These are phyloP conservation scores for Seira ritae DNA, from an alignment of 2,888 invertebrate species.

Conservation along the genomic window DNA sequence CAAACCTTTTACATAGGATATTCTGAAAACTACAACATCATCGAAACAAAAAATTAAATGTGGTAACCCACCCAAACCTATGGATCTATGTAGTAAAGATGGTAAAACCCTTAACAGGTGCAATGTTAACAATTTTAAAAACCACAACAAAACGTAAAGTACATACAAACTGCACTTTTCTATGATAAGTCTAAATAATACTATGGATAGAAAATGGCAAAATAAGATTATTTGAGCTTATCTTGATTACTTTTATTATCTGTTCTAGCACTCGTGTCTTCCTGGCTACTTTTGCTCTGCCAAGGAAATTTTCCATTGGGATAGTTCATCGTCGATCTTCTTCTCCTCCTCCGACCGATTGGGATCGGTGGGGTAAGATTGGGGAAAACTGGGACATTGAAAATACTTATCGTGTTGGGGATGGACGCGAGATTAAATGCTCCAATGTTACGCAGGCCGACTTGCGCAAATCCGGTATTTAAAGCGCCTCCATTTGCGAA, in stretches of 20 bases:
- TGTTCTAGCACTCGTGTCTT: too few species aligned
- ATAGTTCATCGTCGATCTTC: conserved; percentile 48
- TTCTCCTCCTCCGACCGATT: conserved; percentile 32
- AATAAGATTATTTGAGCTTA: background rate
- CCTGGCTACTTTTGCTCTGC: conserved; percentile 14
- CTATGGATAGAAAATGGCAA: too few species aligned
- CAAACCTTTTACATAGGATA: too few species aligned
- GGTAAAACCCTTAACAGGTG: too few species aligned
- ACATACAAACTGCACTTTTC: too few species aligned
- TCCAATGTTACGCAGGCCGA: conserved; percentile 58
- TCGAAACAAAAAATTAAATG: too few species aligned
- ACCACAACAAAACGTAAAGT: too few species aligned
- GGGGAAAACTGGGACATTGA: conserved; percentile 54
- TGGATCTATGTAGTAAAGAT: too few species aligned
- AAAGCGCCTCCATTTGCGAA: conserved; percentile 51
- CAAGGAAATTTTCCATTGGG: conserved; percentile 43
- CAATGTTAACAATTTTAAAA: too few species aligned
- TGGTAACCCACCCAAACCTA: too few species aligned
- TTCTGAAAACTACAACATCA: too few species aligned
- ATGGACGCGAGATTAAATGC: conserved; percentile 49
- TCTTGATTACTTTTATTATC: background rate
- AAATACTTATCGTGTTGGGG: conserved; percentile 58
- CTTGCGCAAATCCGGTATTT: conserved; percentile 59
- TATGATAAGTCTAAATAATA: too few species aligned
- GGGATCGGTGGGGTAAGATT: conserved; percentile 60